Evolutionary conservation across 2,113 vertebrate genomes (phyloP), one percentile per base, ranked within the genome.

Genomic region (Apodemus sylvaticus): DNA sequence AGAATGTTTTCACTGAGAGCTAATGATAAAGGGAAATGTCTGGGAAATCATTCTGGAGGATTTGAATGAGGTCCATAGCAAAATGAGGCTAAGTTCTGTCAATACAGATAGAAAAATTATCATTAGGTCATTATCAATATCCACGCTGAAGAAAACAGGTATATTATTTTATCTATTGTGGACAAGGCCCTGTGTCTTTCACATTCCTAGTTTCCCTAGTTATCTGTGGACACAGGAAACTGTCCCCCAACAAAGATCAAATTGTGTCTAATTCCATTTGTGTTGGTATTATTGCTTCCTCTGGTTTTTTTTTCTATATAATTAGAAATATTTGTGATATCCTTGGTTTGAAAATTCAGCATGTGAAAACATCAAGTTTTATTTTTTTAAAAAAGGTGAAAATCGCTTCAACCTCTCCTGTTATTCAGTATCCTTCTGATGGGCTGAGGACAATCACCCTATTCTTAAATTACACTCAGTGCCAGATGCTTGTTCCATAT

Each of bases 381-480:
- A 62, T 62, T 22, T 64, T 11, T 29, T 11, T 11, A 62, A 53
- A 48, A 88, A 55, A 90, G 17, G 1, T 62, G 5, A 53, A 42
- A 79, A 93, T 66, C 48, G 4, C 2, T 86, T n/a, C 34, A 71
- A 88, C 9, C 11, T 55, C 39, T 90, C 34, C 42, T 39, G 29
- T 48, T 91, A 79, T 26, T 45, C 66, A 55, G 58, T 60, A 94
- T 64, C 22, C 16, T 91, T 31, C 34, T 24, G n/a, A 45, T n/a
- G 13, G 14, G 13, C 4, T 7, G 0, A 16, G 19, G 6, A 83
- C 29, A 53, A 39, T 74, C 48, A 81, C 14, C 13, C 13, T 79
- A 11, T 64, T 92, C 26, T 94, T 94, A 92, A 96, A 92, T 85
- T 81, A 88, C 29, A 88, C 26, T 95, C 55, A 87, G 13, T 85